Base-by-base conservation (phyloP, 1,140 invertebrate species). In the Lepidostoma basale region DNA sequence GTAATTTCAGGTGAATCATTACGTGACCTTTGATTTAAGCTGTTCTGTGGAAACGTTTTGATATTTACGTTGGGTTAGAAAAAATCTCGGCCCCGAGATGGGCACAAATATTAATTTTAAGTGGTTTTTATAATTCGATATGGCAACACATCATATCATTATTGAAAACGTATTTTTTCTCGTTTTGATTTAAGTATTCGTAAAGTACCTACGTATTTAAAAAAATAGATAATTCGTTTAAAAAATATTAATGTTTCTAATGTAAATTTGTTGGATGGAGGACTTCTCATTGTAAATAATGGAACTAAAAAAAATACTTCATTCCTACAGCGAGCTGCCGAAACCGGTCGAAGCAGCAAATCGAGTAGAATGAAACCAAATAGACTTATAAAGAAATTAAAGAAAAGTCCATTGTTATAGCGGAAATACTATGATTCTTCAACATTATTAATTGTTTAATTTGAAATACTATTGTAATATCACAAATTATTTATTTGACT, bases 1-100 rank as follows among this genome's bases (percentile, higher is more conserved):
- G 52, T 12, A 56, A 56, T 56, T 56, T 56, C 28, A 56, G 18
- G 52, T 12, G n/a, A 33, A 16, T 56, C 52, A 56, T 56, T 56
- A 56, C 52, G 30, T 56, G 52, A 56, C 52, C 52, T 33, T 56
- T 36, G 28, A 22, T 33, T 56, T 16, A 56, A 56, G 16, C 26
- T 22, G 52, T 39, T 56, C 28, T 36, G 5, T 12, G 30, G 52
- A 56, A 56, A 22, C 26, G 33, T 30, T 56, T 36, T 36, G 14
- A n/a, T 36, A 36, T 36, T 36, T 12, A 36, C 14, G 1, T 12
- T 36, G 33, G 14, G 14, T 36, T 36, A 12, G 33, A n/a, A 36
- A 36, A 36, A 36, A 36, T 6, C 10, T 36, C 33, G 10, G 14
- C 33, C 10, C 33, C 33, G 14, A n/a, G 10, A 9, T 12, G 10